These are phyloP conservation scores for Sciurus vulgaris DNA, from an alignment of 2,797 vertebrate genomes.

Conservation along the genomic window DNA sequence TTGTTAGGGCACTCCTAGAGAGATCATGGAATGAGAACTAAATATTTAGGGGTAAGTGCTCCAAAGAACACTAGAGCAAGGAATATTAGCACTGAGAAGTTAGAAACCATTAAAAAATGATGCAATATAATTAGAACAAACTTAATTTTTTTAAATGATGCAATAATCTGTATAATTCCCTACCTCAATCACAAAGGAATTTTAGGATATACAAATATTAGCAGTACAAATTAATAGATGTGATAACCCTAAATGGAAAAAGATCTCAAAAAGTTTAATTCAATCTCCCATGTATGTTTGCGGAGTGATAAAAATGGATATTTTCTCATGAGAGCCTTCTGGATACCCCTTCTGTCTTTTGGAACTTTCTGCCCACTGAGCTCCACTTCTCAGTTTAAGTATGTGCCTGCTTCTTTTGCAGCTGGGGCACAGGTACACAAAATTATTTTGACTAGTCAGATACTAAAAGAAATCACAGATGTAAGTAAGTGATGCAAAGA, in stretches of 20 bases:
- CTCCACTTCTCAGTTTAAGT: neutral
- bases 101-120: neutral
- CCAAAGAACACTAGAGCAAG: neutral
- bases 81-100: neutral
- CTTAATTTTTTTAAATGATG: neutral
- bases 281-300: neutral
- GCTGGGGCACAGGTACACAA: neutral
- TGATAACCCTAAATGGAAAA: neutral
- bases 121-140: neutral
- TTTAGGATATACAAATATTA: neutral
- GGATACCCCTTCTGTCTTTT: neutral
- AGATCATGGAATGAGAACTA: conserved; percentile 33
- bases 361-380: neutral
- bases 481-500: neutral
- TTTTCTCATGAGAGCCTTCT: neutral
- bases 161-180: neutral
- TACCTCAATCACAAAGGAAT: neutral
- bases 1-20: neutral
- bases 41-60: neutral
- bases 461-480: neutral
- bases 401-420: neutral
- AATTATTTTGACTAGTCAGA: neutral
- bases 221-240: neutral
- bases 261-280: neutral
- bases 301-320: neutral